Conservation (phyloP, 1,140 invertebrate genomes). For the Polypedilum pembai region DNA sequence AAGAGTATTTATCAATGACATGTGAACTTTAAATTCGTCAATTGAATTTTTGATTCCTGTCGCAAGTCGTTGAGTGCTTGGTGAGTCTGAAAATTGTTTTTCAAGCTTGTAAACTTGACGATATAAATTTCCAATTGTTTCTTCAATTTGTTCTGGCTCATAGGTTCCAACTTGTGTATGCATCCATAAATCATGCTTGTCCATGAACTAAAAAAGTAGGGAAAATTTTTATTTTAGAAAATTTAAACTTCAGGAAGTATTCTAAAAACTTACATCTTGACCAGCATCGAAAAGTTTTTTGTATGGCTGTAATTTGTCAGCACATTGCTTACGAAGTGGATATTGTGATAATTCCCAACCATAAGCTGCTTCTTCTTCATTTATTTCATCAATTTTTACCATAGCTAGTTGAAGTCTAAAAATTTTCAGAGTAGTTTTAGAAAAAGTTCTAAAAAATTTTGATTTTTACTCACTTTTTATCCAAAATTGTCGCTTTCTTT, state of each 20-base stretch:
- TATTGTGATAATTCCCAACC: slow-evolving; percentile 85
- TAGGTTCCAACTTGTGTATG: slow-evolving; percentile 70
- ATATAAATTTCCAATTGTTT: slow-evolving; percentile 71
- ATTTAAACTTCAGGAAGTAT: no score
- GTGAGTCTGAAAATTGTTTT: slow-evolving; percentile 70
- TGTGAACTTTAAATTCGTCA: slow-evolving; percentile 81
- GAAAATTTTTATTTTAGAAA: no score
- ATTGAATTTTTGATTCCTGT: slow-evolving; percentile 55
- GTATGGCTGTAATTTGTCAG: slow-evolving; percentile 72
- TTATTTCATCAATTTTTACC: slow-evolving; percentile 79
- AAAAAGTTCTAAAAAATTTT: not conserved
- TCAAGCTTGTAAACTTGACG: slow-evolving; percentile 81
- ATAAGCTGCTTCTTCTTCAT: slow-evolving; percentile 85
- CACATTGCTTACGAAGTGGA: slow-evolving; percentile 67
- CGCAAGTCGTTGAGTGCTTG: slow-evolving; percentile 56
- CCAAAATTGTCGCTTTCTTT: slow-evolving; percentile 65
- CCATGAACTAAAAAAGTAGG: no score
- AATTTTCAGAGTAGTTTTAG: no score
- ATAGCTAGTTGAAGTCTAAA: slow-evolving; percentile 56
- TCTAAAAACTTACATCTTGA: no score
- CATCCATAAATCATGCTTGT: slow-evolving; percentile 78
- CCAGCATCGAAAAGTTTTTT: slow-evolving; percentile 83
- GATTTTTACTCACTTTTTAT: slow-evolving; percentile 54
- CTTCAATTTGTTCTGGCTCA: slow-evolving; percentile 83
- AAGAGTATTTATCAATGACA: slow-evolving; percentile 84